Percentiles rank a stretch among this genome's conserved stretches.
Conservation (phyloP, 2,888 invertebrate species). For the Lithosia quadra region DNA sequence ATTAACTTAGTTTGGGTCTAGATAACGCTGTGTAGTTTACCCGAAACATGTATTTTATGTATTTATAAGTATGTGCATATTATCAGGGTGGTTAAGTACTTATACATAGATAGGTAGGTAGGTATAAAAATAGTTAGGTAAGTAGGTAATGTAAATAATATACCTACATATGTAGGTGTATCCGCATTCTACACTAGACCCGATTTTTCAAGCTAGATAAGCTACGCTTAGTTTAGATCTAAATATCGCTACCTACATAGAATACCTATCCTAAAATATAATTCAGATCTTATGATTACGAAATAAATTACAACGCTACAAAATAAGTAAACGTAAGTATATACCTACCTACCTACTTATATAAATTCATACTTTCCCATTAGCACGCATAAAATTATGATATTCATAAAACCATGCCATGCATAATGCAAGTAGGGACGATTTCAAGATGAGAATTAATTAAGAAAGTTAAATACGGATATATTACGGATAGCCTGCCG, state of each 20-base stretch:
- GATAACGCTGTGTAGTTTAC: neutral
- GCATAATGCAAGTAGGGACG: neutral
- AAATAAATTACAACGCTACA: neutral
- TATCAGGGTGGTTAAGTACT: neutral
- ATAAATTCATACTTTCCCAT: constrained; percentile 4
- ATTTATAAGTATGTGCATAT: no score
- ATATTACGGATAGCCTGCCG: no score
- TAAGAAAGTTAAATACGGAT: neutral
- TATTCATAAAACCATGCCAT: neutral
- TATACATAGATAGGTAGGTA: neutral
- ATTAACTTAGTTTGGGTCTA: neutral
- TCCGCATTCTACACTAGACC: no score
- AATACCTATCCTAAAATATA: no score
- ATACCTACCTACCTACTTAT: neutral
- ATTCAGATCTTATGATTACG: constrained; percentile 2
- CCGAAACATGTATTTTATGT: no score
- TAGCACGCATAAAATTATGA: neutral
- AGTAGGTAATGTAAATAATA: no score
- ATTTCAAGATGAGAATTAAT: neutral
- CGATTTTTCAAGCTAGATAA: no score
- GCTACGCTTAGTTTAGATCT: no score
- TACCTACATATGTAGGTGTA: no score
- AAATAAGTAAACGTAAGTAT: neutral
- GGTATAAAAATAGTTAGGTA: neutral
- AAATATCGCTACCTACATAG: no score